Percentiles rank a stretch among this genome's conserved stretches.
These are phyloP conservation scores for Menura novaehollandiae DNA, from an alignment of 2,113 vertebrate genomes.

Conservation along the genomic window DNA sequence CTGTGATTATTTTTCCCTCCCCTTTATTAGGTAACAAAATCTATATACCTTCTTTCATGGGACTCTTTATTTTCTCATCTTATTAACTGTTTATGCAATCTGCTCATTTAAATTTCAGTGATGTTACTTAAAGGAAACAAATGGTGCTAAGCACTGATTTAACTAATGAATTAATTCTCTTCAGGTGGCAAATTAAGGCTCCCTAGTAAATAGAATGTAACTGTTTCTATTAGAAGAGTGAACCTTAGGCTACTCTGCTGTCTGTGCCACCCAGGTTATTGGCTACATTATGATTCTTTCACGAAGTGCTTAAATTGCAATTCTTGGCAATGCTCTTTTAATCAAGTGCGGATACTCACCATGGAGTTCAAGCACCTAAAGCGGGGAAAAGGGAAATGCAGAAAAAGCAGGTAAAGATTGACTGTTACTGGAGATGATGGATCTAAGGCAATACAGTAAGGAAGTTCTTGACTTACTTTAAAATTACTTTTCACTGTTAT, in stretches of 20 bases:
- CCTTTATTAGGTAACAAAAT: not conserved
- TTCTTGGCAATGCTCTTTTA: not conserved
- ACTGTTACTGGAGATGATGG: not conserved
- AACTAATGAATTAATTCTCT: conserved; percentile 64
- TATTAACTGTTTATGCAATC: conserved; percentile 6
- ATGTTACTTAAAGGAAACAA: conserved; percentile 52
- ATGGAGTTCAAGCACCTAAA: not conserved
- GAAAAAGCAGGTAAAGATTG: not conserved
- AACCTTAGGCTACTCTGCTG: conserved; percentile 1
- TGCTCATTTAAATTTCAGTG: conserved; percentile 62
- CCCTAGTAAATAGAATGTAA: conserved; percentile 54
- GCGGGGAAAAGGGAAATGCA: not conserved
- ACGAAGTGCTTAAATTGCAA: not conserved
- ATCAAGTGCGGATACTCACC: not conserved
- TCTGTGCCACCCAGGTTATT: not conserved
- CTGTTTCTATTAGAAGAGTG: not conserved
- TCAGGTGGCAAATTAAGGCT: conserved; percentile 58
- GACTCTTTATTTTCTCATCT: not conserved
- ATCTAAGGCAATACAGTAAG: not conserved
- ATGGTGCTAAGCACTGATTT: conserved; percentile 47
- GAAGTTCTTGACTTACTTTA: not conserved
- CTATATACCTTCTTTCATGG: not conserved
- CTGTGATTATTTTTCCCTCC: not conserved
- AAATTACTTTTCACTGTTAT: not conserved
- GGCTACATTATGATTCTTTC: not conserved